Conservation (phyloP, 2,797 vertebrate species). For the Dermochelys coriacea region DNA sequence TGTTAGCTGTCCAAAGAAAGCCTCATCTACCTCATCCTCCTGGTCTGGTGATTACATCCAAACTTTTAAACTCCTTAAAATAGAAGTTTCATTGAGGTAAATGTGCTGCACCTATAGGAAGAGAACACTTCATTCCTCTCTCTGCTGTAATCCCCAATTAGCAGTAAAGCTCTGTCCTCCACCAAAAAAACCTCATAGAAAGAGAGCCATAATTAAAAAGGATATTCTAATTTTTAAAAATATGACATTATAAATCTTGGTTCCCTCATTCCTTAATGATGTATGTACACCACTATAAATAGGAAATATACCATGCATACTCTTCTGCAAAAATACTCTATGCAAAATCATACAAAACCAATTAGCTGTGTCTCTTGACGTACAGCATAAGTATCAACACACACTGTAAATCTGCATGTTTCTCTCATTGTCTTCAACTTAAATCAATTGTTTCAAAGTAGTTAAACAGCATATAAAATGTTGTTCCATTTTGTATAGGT, state of each 20-base stretch:
- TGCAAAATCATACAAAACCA: neutral
- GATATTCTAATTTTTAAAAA: neutral
- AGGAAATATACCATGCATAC: neutral
- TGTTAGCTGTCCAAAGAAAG: no score
- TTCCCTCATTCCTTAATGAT: neutral
- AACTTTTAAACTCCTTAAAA: neutral
- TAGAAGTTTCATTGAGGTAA: neutral
- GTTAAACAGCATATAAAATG: constrained; percentile 18
- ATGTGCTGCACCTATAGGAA: neutral
- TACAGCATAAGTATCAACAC: constrained; percentile 25
- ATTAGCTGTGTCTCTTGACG: constrained; percentile 25
- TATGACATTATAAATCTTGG: neutral
- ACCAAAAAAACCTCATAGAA: neutral
- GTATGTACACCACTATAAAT: neutral
- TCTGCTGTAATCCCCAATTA: neutral
- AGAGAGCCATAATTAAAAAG: neutral
- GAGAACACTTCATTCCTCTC: neutral
- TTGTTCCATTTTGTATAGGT: neutral
- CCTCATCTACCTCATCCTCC: no score
- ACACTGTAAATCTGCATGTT: constrained; percentile 12
- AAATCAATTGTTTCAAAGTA: constrained; percentile 31
- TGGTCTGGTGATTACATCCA: neutral
- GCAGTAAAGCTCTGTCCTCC: neutral
- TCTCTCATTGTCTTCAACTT: constrained; percentile 37
- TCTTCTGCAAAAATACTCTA: constrained; percentile 10